A percentile compares a stretch with the other conserved stretches of the same genome.
Conservation (phyloP, 2,888 invertebrate genomes). For the Xanthostigma xanthostigma region DNA sequence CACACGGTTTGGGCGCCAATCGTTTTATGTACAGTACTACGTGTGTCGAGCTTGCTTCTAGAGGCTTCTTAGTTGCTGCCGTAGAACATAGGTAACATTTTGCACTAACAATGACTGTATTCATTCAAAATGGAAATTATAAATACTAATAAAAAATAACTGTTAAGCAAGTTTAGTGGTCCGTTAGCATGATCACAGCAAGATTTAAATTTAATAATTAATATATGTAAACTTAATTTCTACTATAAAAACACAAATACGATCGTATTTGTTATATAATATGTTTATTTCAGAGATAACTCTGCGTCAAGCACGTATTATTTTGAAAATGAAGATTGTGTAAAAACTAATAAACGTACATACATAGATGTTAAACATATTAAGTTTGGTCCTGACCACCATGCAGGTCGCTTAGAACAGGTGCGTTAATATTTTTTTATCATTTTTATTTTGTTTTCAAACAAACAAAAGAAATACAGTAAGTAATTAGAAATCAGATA, state of each 20-base stretch:
- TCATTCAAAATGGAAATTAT: too few relatives aligned
- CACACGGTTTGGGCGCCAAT: slow-evolving; percentile 48
- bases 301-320: slow-evolving; percentile 32
- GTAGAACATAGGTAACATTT: slow-evolving; percentile 41
- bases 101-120: neutral
- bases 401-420: slow-evolving; percentile 25
- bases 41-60: slow-evolving; percentile 45
- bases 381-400: slow-evolving; percentile 26
- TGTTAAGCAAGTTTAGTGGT: too few relatives aligned
- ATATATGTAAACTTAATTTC: neutral
- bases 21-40: slow-evolving; percentile 43
- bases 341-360: slow-evolving; percentile 21
- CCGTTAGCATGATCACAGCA: too few relatives aligned
- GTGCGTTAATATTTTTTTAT: slow-evolving; percentile 11
- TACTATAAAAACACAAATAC: neutral
- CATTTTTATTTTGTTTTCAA: neutral
- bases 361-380: slow-evolving; percentile 23
- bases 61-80: slow-evolving; percentile 48
- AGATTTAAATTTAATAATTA: neutral
- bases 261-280: neutral
- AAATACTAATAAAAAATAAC: too few relatives aligned
- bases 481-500: too few relatives aligned
- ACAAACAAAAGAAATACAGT: neutral
- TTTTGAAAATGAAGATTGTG: slow-evolving; percentile 25
- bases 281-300: slow-evolving; percentile 21